Conservation (phyloP, 2,888 invertebrate genomes). For the Epinotia bilunana region DNA sequence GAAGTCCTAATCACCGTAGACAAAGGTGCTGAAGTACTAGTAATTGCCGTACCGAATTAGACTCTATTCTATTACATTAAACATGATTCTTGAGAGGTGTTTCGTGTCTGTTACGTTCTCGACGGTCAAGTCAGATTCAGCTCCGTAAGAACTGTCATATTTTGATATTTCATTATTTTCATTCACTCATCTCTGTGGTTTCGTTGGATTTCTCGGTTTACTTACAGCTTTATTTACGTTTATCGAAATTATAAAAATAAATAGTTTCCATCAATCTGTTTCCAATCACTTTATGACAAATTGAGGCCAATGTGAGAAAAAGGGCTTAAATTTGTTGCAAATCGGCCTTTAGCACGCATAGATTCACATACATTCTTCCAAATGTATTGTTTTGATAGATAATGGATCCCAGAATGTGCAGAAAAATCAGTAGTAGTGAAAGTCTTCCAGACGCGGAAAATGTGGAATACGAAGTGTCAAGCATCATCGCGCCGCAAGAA, state of each 20-base stretch:
- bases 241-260: constrained; percentile 41
- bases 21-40: not conserved
- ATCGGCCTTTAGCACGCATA: constrained; percentile 71
- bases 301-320: constrained; percentile 56
- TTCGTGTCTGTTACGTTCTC: constrained; percentile 12
- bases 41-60: not conserved
- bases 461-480: constrained; percentile 76
- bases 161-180: too few relatives aligned
- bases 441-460: constrained; percentile 80
- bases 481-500: constrained; percentile 77
- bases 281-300: constrained; percentile 29
- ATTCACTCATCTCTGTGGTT: constrained; percentile 45
- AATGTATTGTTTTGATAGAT: constrained; percentile 82
- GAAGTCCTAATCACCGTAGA: not conserved
- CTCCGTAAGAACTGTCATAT: constrained; percentile 43
- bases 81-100: not conserved
- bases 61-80: not conserved
- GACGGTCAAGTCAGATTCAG: not conserved
- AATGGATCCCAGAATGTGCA: constrained; percentile 85
- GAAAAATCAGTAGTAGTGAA: constrained; percentile 82
- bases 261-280: constrained; percentile 21
- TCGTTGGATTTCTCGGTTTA: constrained; percentile 44
- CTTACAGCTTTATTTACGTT: constrained; percentile 45
- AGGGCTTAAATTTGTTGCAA: constrained; percentile 68
- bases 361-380: constrained; percentile 74